These are phyloP conservation scores for Neodiprion virginianus DNA, from an alignment of 1,140 invertebrate species.

Conservation along the genomic window DNA sequence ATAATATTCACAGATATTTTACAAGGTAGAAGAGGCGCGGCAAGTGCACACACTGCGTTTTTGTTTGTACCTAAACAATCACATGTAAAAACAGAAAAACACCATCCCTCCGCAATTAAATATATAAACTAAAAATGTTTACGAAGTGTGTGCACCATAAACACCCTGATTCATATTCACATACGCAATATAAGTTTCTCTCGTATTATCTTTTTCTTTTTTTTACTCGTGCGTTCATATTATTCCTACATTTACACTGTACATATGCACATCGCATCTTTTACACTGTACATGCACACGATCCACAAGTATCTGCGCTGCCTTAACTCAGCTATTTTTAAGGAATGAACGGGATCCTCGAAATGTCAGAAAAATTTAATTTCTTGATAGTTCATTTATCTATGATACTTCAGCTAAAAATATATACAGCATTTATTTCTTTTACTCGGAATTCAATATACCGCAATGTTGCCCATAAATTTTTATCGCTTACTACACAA, in stretches of 20 bases:
- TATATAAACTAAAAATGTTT: constrained; percentile 4
- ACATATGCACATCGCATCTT: constrained; percentile 63
- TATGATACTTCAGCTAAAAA: too few relatives aligned
- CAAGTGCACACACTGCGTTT: constrained; percentile 43
- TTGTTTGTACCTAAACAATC: constrained; percentile 15
- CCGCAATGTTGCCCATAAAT: too few relatives aligned
- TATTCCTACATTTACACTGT: constrained; percentile 53
- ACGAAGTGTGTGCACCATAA: neutral
- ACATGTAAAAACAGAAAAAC: neutral
- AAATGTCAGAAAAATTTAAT: neutral
- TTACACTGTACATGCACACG: constrained; percentile 62
- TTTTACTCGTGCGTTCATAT: neutral
- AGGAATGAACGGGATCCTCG: constrained; percentile 45
- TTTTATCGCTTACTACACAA: constrained; percentile 9
- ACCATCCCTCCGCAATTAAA: constrained; percentile 7
- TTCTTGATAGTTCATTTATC: too few relatives aligned
- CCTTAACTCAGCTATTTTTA: constrained; percentile 46
- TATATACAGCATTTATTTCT: constrained; percentile 14
- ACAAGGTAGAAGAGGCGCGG: constrained; percentile 56
- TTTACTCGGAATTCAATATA: neutral
- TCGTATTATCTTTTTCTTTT: constrained; percentile 43
- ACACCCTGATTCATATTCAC: constrained; percentile 25
- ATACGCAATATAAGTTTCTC: constrained; percentile 20
- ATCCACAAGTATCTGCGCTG: constrained; percentile 52
- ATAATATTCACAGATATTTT: constrained; percentile 65